Conservation (phyloP, 2,113 vertebrate species). For the Galeopterus variegatus region DNA sequence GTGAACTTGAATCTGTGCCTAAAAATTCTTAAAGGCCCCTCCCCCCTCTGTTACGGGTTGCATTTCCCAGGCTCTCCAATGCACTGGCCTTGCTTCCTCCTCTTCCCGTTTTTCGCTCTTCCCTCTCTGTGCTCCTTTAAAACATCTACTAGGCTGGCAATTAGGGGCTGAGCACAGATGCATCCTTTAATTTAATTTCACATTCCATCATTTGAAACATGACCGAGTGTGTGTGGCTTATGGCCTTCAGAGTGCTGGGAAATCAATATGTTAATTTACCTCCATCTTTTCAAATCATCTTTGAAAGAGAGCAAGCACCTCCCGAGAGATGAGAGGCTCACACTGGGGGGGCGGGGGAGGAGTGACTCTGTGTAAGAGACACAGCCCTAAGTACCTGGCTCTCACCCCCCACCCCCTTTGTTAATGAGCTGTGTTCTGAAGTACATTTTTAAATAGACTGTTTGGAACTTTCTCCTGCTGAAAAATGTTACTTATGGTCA, state of each 20-base stretch:
- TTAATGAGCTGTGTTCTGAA: neutral
- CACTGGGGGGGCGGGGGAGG: fast-evolving
- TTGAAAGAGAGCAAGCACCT: constrained; percentile 43
- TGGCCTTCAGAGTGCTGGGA: constrained; percentile 75
- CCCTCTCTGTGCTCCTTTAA: constrained; percentile 31
- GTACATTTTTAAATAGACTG: constrained; percentile 2
- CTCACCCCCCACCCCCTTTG: neutral
- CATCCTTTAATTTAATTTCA: constrained; percentile 83
- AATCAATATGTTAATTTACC: constrained; percentile 79
- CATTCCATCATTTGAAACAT: constrained; percentile 78
- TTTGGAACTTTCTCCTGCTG: neutral
- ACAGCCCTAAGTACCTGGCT: neutral
- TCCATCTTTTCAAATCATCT: constrained; percentile 55
- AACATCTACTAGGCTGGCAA: constrained; percentile 58
- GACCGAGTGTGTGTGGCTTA: constrained; percentile 8
- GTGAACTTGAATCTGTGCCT: neutral
- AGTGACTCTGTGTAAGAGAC: neutral
- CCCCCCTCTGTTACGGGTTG: neutral
- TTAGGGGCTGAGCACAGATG: constrained; percentile 76
- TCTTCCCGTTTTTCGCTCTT: neutral
- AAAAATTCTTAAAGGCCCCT: neutral
- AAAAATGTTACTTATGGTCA: neutral
- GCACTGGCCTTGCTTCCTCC: neutral
- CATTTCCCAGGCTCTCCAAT: neutral
- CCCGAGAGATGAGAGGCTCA: neutral